phyloP scores from a whole-genome alignment of 1,140 invertebrate species.

The Pogonomyrmex barbatus region DNA sequence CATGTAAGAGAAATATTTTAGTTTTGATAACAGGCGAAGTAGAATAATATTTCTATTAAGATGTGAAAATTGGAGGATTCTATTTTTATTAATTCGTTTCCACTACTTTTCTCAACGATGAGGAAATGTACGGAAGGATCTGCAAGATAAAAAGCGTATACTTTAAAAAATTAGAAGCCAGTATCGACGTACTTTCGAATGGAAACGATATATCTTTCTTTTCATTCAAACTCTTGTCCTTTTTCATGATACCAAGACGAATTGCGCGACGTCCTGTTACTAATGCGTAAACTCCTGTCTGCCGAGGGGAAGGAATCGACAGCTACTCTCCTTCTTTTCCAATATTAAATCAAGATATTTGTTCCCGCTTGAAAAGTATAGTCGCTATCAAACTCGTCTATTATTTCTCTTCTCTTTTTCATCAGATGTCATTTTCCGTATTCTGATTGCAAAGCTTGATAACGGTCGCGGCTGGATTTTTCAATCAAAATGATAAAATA shows the following conservation, averaged over 20 bases:
- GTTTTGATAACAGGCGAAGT: not conserved
- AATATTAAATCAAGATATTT: conserved; percentile 43
- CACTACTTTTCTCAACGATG: not conserved
- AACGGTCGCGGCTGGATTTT: conserved; percentile 10
- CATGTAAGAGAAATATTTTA: not conserved
- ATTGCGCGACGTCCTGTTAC: conserved; percentile 61
- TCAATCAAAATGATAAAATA: conserved; percentile 57
- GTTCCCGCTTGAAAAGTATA: not conserved
- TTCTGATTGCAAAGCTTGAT: conserved; percentile 22
- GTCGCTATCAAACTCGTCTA: not conserved
- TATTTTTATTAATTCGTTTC: conserved; percentile 12
- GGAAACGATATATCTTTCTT: conserved; percentile 39
- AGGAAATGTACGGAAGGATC: not conserved
- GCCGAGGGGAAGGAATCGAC: conserved; percentile 11
- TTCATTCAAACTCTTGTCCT: conserved; percentile 37
- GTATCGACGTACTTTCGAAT: conserved; percentile 24
- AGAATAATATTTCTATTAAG: conserved; percentile 17
- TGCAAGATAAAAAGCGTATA: not conserved
- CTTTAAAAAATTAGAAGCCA: conserved; percentile 38
- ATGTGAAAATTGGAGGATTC: not conserved
- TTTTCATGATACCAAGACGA: conserved; percentile 60
- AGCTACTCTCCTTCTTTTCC: not conserved
- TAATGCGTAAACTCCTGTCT: conserved; percentile 28
- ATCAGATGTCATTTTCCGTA: conserved; percentile 2
- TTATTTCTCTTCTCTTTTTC: conserved; percentile 25